Conservation (phyloP, 2,113 vertebrate genomes). For the Bombycilla garrulus region DNA sequence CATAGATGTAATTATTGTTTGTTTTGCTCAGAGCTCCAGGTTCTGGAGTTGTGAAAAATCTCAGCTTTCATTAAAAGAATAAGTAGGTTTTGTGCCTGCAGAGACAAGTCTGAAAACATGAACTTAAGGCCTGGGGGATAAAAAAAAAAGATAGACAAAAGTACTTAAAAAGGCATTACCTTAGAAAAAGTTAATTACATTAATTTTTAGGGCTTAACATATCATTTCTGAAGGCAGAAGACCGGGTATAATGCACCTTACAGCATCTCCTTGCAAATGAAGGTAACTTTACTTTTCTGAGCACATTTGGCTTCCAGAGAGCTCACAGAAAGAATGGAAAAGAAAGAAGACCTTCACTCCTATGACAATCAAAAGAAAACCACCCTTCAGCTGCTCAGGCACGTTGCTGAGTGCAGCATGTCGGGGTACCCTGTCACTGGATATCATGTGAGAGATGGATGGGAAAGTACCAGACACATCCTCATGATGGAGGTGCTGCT, state of each 20-base stretch:
- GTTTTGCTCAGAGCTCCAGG: background rate
- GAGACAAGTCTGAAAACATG: conserved; percentile 3
- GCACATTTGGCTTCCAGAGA: background rate
- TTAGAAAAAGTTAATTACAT: background rate
- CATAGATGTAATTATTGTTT: conserved; percentile 1
- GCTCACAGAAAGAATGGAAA: background rate
- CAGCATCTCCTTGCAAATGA: background rate
- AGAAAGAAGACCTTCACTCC: background rate
- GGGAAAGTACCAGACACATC: background rate
- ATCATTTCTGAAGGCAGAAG: background rate
- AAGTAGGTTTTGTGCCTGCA: background rate
- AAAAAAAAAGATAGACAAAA: background rate
- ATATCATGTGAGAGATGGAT: background rate
- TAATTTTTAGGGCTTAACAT: background rate
- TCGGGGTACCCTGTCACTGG: background rate
- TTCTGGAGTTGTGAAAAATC: conserved; percentile 20
- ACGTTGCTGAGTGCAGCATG: background rate
- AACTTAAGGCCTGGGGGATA: background rate
- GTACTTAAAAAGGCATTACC: background rate
- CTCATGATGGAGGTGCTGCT: background rate
- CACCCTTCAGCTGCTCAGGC: background rate
- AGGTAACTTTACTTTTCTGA: background rate
- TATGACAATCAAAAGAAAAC: background rate
- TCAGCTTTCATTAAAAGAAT: conserved; percentile 31
- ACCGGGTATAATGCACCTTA: background rate